Conservation (phyloP, 2,113 vertebrate species). For the Butorides virescens region DNA sequence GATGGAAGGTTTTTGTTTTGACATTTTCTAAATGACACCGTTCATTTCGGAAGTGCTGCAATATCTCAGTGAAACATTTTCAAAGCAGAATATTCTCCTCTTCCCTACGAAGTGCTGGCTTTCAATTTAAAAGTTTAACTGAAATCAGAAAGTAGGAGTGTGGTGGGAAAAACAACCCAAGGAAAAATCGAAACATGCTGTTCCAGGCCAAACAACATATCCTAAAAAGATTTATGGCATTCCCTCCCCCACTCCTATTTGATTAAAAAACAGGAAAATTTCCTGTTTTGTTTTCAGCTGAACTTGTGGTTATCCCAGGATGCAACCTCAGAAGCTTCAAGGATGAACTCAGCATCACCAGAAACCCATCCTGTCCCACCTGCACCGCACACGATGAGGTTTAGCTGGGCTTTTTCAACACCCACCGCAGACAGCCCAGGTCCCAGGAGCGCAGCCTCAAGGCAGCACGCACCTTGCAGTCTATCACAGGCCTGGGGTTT, state of each 20-base stretch:
- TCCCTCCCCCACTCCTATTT: background rate
- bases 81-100: background rate
- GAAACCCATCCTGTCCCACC: background rate
- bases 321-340: background rate
- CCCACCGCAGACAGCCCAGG: background rate
- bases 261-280: background rate
- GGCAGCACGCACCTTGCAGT: background rate
- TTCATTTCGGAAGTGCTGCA: background rate
- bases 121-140: background rate
- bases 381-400: accelerated
- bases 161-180: background rate
- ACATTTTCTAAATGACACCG: background rate
- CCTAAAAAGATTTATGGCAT: background rate
- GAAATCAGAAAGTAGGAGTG: background rate
- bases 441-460: background rate
- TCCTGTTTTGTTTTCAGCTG: background rate
- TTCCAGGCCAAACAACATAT: background rate
- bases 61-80: background rate
- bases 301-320: background rate
- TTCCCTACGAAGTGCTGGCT: background rate
- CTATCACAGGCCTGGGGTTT: background rate
- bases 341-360: background rate
- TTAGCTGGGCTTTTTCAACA: background rate
- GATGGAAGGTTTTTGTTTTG: background rate
- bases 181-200: background rate